These are phyloP conservation scores for Xenentodon cancila DNA, from an alignment of 2,797 vertebrate species.

Conservation along the genomic window DNA sequence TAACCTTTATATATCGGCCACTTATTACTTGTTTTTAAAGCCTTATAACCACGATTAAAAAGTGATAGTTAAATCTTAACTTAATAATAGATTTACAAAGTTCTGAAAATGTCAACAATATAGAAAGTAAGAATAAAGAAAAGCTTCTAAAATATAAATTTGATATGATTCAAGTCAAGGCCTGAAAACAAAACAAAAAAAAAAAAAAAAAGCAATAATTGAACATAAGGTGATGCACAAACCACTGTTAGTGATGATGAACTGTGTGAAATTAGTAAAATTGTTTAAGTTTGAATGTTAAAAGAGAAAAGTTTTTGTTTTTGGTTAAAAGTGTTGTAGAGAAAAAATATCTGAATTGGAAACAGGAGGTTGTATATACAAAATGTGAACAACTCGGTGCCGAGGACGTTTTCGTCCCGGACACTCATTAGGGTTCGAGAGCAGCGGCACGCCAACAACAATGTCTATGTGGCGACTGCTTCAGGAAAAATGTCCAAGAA, in stretches of 20 bases:
- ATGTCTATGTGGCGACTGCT: slow-evolving; percentile 18
- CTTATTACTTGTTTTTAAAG: slow-evolving; percentile 88
- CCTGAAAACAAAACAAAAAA: slow-evolving; percentile 80
- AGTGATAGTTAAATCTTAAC: slow-evolving; percentile 81
- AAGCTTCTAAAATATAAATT: slow-evolving; percentile 81
- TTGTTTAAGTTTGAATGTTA: slow-evolving; percentile 89
- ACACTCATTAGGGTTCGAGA: slow-evolving; percentile 49
- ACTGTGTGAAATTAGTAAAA: slow-evolving; percentile 88
- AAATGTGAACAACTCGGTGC: slow-evolving; percentile 53
- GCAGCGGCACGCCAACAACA: slow-evolving; percentile 56
- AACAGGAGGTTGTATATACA: slow-evolving; percentile 55
- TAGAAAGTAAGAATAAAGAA: slow-evolving; percentile 83
- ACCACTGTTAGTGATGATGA: slow-evolving; percentile 85
- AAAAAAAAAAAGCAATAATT: slow-evolving; percentile 32
- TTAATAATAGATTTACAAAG: slow-evolving; percentile 76
- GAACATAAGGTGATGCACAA: slow-evolving; percentile 76
- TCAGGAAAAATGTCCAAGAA: slow-evolving; percentile 57
- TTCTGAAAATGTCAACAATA: slow-evolving; percentile 91
- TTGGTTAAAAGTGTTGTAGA: slow-evolving; percentile 87
- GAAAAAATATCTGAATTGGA: slow-evolving; percentile 81
- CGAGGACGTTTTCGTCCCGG: slow-evolving; percentile 42
- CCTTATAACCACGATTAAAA: slow-evolving; percentile 86
- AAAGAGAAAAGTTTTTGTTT: slow-evolving; percentile 75
- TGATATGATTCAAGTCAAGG: slow-evolving; percentile 91
- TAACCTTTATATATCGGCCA: slow-evolving; percentile 80